A percentile compares a stretch with the other conserved stretches of the same genome.
Evolutionary conservation across 2,888 invertebrate species (phyloP).

Genomic region (Hermodice carunculata): DNA sequence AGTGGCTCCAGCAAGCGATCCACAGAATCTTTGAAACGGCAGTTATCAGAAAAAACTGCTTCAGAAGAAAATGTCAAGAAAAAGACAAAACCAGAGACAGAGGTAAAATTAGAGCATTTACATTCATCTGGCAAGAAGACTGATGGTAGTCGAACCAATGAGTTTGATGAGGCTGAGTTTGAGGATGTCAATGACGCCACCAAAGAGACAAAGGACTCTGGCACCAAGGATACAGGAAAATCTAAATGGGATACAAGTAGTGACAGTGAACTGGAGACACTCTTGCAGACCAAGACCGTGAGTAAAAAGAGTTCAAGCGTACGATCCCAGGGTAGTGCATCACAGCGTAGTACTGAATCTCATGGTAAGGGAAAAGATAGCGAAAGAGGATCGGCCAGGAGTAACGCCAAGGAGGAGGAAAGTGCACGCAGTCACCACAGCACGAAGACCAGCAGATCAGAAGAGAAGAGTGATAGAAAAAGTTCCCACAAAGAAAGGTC

Average conservation of each 20-base stretch:
- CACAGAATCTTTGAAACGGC: too few relatives aligned
- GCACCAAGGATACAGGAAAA: conserved; percentile 24
- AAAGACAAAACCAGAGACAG: too few relatives aligned
- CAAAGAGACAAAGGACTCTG: too few relatives aligned
- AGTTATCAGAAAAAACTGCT: too few relatives aligned
- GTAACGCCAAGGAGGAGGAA: neutral
- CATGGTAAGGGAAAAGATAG: neutral
- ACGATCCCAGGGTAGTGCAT: neutral
- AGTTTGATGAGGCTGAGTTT: conserved; percentile 7
- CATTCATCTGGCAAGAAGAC: conserved; percentile 5
- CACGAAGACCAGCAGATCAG: neutral
- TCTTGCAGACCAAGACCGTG: neutral
- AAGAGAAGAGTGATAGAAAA: too few relatives aligned
- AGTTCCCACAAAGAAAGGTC: too few relatives aligned
- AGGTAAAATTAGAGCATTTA: too few relatives aligned
- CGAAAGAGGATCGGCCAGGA: too few relatives aligned
- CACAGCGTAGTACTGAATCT: neutral
- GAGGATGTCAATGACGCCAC: neutral
- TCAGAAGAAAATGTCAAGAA: too few relatives aligned
- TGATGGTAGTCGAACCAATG: conserved; percentile 8
- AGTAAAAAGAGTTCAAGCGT: neutral
- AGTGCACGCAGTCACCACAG: conserved; percentile 13
- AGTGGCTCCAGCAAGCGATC: neutral
- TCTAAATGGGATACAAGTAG: conserved; percentile 46
- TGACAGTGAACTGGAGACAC: conserved; percentile 35